Evolutionary conservation across 1,140 invertebrate species (phyloP), one percentile per base, ranked within the genome.

Genomic region (Ceratitis capitata): DNA sequence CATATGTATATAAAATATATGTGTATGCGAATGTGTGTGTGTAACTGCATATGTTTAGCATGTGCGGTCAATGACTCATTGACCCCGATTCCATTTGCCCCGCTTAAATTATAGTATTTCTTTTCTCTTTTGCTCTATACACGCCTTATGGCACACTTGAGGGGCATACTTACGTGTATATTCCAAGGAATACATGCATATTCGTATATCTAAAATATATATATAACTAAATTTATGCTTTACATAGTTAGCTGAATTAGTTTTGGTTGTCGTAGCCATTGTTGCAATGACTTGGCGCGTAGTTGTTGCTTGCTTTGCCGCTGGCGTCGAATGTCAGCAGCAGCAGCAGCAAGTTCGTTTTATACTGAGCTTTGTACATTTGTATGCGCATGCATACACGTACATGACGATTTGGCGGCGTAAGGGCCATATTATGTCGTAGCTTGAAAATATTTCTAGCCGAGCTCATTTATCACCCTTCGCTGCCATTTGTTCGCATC

Each of bases 11-110:
- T 23, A 12, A 42, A 23, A 26, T 32, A 45, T 26, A n/a, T 74
- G 12, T 5, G 69, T 23, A 78, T 78, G 39, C 45, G 32, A 45
- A 26, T 45, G 14, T 45, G 23, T 61, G 23, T 14, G 47, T 49
- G 58, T 14, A 61, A 61, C 58, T 32, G 19, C 61, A 69, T 69
- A 35, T 39, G 61, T 39, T 69, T 29, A 51, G 29, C 16, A 26
- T 61, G n/a, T n/a, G 47, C 35, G 83, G 83, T 84, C 83, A 84
- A 84, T 84, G 83, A 84, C 83, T 84, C 53, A 84, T 84, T 84
- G 83, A 84, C 83, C 83, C 58, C 53, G 35, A 56, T 84, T 61
- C 35, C 14, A 78, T 45, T 45, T 78, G 69, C 69, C 69, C 69
- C 69, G 69, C 69, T 78, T 78, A 69, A 69, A 39, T 69, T 69